Conservation (phyloP, 2,797 vertebrate genomes). For the Megalops cyprinoides region DNA sequence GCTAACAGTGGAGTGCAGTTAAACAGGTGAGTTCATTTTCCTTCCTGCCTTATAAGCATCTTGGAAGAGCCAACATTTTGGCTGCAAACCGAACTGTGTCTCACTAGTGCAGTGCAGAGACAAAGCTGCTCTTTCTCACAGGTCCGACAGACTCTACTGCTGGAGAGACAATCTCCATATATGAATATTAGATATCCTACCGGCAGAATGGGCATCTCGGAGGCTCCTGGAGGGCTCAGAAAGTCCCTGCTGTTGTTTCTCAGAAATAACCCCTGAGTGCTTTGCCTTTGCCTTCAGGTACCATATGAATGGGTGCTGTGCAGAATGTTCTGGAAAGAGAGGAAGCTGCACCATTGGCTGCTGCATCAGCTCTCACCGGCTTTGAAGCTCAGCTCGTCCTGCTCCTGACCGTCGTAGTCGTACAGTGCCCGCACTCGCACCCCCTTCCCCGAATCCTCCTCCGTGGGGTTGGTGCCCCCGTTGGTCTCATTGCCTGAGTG, state of each 20-base stretch:
- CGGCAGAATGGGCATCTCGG: not conserved
- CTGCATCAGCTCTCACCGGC: conserved; percentile 72
- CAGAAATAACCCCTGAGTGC: not conserved
- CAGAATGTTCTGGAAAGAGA: not conserved
- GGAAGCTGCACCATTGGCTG: not conserved
- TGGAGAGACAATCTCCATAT: not conserved
- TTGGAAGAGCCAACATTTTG: too few species aligned
- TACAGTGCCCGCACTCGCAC: conserved; percentile 91
- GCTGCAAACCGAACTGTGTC: too few species aligned
- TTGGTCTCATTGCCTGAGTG: conserved; percentile 86
- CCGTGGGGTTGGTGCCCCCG: conserved; percentile 85
- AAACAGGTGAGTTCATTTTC: too few species aligned
- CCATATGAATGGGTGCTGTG: not conserved
- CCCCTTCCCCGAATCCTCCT: conserved; percentile 80
- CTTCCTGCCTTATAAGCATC: too few species aligned
- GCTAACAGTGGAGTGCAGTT: too few species aligned
- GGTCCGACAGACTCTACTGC: not conserved
- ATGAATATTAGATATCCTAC: not conserved
- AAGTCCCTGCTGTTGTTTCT: not conserved
- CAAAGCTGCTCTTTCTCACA: too few species aligned
- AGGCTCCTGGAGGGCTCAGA: not conserved
- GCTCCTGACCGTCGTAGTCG: conserved; percentile 94
- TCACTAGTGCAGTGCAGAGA: too few species aligned
- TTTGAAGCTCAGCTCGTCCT: conserved; percentile 95
- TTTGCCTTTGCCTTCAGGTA: not conserved